Evolutionary conservation across 2,797 vertebrate genomes (phyloP), one percentile per base, ranked within the genome.

Genomic region (Intellagama lesueurii): DNA sequence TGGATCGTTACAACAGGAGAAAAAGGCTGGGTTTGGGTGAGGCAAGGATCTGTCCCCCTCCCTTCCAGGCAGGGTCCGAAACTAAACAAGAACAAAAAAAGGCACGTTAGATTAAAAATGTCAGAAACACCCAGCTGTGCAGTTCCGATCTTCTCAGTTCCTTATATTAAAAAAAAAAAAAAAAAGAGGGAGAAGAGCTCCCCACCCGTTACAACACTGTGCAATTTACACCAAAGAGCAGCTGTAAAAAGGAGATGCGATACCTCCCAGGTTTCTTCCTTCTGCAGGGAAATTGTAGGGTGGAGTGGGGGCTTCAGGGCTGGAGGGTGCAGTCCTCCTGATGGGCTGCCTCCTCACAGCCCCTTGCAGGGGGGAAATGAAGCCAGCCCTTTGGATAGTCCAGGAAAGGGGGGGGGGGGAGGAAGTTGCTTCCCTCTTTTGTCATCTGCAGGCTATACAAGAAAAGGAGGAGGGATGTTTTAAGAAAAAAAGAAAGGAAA

Each of bases 361-460:
- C 11, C 66, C 49, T 68, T 11, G 66, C 19, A 47, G 30, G 32
- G 16, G 49, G 5, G 0, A 17, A 49, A 14, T 28, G 17, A 9
- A 24, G 56, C 79, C 60, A 56, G 78, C 17, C 81, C 92, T 95
- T 93, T 91, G 68, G 92, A 85, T 92, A 77, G 73, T 90, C 92
- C 91, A 89, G 85, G 86, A 87, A 93, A 95, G 96, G 92, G 91
- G 87, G 96, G 95, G 95, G 96, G 92, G 92, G 91, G 86, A 96
- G 95, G 95, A 97, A 96, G 96, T 96, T 96, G 94, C 92, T 94
- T 94, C 94, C 96, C 96, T 86, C 89, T 97, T 95, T 97, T 96
- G 96, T 97, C 95, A 96, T 96, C 94, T 85, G 94, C 94, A 86
- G 89, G 92, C 93, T 92, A 81, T 24, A 92, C 83, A 85, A 91